These are phyloP conservation scores for Pygoscelis adeliae DNA, from an alignment of 2,113 vertebrate species.

Conservation along the genomic window DNA sequence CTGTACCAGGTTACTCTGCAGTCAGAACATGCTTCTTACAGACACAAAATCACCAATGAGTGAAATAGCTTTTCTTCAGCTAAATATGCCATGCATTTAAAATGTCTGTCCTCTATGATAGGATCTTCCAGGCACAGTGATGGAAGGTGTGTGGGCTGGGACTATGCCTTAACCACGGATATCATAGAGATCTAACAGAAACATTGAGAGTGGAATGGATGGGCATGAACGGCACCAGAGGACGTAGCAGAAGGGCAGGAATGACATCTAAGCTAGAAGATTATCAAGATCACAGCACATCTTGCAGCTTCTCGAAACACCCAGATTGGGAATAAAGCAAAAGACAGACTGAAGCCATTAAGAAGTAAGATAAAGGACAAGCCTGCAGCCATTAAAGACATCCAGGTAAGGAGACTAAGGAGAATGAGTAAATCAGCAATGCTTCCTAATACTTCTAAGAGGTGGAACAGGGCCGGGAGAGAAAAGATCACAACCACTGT, in stretches of 20 bases:
- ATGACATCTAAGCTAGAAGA: neutral
- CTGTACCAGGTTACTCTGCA: neutral
- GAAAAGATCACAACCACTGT: neutral
- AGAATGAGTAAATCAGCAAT: neutral
- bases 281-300: neutral
- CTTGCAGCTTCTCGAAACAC: conserved; percentile 8
- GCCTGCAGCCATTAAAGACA: neutral
- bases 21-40: neutral
- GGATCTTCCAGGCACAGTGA: conserved; percentile 3
- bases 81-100: conserved; percentile 11
- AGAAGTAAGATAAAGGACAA: conserved; percentile 10
- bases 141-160: conserved; percentile 22
- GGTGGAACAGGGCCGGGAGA: neutral
- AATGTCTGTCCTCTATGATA: conserved; percentile 20
- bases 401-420: neutral
- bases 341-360: neutral
- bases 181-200: neutral
- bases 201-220: neutral
- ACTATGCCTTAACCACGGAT: neutral
- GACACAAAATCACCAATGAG: neutral
- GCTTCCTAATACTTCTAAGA: neutral
- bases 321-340: neutral
- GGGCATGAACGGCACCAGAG: neutral
- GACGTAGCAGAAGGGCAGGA: neutral
- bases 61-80: conserved; percentile 1